Evolutionary conservation across 2,113 vertebrate species (phyloP), one percentile per base, ranked within the genome.

Genomic region (Phyllostomus hastatus): DNA sequence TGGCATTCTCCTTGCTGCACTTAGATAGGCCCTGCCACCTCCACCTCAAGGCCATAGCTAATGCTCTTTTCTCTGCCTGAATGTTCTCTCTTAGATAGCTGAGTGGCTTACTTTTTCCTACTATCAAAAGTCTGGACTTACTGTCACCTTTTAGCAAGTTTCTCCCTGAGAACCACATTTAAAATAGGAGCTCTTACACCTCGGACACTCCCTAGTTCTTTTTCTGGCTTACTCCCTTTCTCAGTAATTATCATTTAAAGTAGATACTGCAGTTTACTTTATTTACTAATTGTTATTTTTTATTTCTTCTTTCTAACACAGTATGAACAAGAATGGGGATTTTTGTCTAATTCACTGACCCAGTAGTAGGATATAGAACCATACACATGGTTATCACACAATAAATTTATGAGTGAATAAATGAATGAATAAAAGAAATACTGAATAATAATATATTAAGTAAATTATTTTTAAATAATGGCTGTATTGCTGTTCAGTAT

Each of bases 11-110:
- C 43, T 50, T 83, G 14, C 17, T 17, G 5, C 17, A 2, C 16
- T 75, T 20, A 19, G 20, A 48, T 4, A 12, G 8, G 19, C 2
- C 16, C 1, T 15, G 8, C 7, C 19, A 73, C 0, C 1, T 16
- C 6, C 22, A 64, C 7, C 19, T 31, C 50, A 24, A 7, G 19
- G 2, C 1, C 31, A 5, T 2, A 24, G 7, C 6, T 4, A 61
- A 61, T 70, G 6, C 35, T 70, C 11, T 64, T 31, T 59, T 9
- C n/a, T 86, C 24, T 22, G 22, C 70, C 22, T 61, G 16, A 79
- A 38, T 38, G 16, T 5, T 61, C 5, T 33, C 2, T 38, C 28
- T 64, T 26, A 35, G 24, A 41, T 15, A n/a, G 10, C 1, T 22
- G 0, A 52, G 5, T 33, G 7, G 7, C 33, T 82, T 15, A n/a